A percentile compares a stretch with the other conserved stretches of the same genome.
Conservation (phyloP, 2,888 invertebrate species). For the Hypercompe scribonia region DNA sequence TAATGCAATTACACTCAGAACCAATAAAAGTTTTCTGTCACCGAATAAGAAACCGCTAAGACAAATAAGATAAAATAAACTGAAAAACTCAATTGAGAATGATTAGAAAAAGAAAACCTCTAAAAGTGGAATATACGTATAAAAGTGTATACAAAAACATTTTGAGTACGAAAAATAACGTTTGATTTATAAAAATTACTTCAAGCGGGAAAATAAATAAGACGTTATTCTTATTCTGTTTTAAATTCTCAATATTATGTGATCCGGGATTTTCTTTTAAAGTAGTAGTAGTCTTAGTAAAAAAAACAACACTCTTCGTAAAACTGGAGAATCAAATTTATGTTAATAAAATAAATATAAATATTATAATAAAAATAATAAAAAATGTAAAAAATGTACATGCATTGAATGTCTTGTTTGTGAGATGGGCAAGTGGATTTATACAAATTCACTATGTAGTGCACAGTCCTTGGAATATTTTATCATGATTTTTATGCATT, state of each 20-base stretch:
- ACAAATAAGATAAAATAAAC: neutral
- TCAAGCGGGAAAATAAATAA: neutral
- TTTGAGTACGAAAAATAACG: neutral
- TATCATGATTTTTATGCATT: neutral
- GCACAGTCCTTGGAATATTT: neutral
- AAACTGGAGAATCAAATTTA: slow-evolving; percentile 14
- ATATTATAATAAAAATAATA: too few species aligned
- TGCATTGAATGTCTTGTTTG: slow-evolving; percentile 10
- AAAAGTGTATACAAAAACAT: neutral
- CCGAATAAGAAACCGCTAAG: neutral
- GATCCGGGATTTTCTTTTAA: neutral
- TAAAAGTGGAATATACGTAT: neutral
- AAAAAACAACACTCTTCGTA: slow-evolving; percentile 21
- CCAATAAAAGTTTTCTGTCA: neutral
- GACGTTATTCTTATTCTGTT: neutral
- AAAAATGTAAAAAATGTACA: slow-evolving; percentile 11
- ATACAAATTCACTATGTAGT: neutral
- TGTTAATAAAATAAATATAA: neutral
- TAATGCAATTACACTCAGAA: too few species aligned
- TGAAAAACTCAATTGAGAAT: neutral
- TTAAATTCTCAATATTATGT: neutral
- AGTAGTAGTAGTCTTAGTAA: slow-evolving; percentile 26
- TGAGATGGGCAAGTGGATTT: neutral
- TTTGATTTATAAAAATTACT: neutral
- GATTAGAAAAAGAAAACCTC: neutral